Conservation (phyloP, 2,797 vertebrate species). For the Setipinna tenuifilis region DNA sequence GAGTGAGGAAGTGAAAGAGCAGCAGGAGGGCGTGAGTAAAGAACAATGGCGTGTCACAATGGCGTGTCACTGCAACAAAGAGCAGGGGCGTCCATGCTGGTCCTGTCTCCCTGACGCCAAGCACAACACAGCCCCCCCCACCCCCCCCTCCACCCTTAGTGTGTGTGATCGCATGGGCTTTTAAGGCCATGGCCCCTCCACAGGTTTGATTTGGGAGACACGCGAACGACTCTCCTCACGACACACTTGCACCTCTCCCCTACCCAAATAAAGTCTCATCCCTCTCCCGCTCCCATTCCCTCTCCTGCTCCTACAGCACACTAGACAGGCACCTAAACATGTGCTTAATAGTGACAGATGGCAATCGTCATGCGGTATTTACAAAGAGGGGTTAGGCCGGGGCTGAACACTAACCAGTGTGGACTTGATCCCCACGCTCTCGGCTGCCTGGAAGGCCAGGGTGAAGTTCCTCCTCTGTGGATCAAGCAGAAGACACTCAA, state of each 20-base stretch:
- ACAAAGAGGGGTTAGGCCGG: background rate
- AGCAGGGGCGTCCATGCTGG: background rate
- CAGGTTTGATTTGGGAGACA: background rate
- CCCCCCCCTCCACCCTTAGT: too few species aligned
- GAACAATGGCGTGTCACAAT: background rate
- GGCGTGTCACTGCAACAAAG: background rate
- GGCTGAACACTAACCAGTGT: conserved; percentile 78
- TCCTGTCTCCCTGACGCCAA: background rate
- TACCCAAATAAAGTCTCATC: background rate
- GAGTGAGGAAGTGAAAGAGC: background rate
- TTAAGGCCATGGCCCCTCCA: background rate
- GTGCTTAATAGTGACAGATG: background rate
- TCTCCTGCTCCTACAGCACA: too few species aligned
- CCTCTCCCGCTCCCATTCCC: background rate
- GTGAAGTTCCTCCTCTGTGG: conserved; percentile 86
- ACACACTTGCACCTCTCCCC: background rate
- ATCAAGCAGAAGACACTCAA: conserved; percentile 19
- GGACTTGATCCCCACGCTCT: conserved; percentile 88
- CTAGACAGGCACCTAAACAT: background rate
- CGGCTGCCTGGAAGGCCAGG: conserved; percentile 87
- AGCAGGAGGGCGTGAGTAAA: background rate
- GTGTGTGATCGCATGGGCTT: background rate
- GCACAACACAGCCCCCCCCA: background rate
- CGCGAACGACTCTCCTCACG: background rate
- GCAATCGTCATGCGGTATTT: background rate